phyloP scores from a whole-genome alignment of 2,113 vertebrate species.

The Entelurus aequoreus region DNA sequence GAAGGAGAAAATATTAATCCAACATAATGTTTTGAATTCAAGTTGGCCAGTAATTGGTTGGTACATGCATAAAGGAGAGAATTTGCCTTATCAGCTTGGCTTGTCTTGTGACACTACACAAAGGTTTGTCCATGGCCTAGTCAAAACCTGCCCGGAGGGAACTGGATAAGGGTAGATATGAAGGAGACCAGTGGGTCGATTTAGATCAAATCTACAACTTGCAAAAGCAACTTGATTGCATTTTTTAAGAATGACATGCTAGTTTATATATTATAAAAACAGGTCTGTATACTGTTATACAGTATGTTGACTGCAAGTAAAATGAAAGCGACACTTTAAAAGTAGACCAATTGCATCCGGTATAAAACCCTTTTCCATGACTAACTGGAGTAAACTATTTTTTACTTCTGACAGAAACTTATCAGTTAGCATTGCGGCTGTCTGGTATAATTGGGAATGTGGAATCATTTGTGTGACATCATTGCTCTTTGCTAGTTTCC shows the following conservation, averaged over 20 bases:
- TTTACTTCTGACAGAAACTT: neutral
- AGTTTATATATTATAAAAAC: conserved; percentile 19
- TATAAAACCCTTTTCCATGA: too few species aligned
- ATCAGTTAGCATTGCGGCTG: too few species aligned
- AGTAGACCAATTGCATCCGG: neutral
- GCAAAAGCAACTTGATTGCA: neutral
- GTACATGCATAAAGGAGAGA: neutral
- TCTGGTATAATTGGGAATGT: too few species aligned
- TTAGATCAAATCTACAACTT: conserved; percentile 17
- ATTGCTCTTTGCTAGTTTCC: too few species aligned
- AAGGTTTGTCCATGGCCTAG: conserved; percentile 17
- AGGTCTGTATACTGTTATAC: neutral
- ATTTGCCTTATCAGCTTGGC: conserved; percentile 2
- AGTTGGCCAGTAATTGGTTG: neutral
- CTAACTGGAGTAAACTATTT: too few species aligned
- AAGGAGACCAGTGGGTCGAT: conserved; percentile 6
- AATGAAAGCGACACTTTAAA: neutral
- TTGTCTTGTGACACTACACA: conserved; percentile 4
- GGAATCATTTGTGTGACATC: too few species aligned
- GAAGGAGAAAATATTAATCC: neutral
- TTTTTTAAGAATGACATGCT: conserved; percentile 12
- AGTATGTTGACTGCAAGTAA: neutral
- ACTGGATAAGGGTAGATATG: conserved; percentile 16
- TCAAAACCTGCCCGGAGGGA: conserved; percentile 16
- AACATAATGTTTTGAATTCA: neutral